Percentiles rank a stretch among this genome's conserved stretches.
These are phyloP conservation scores for Anhinga anhinga DNA, from an alignment of 2,113 vertebrate genomes.

Conservation along the genomic window DNA sequence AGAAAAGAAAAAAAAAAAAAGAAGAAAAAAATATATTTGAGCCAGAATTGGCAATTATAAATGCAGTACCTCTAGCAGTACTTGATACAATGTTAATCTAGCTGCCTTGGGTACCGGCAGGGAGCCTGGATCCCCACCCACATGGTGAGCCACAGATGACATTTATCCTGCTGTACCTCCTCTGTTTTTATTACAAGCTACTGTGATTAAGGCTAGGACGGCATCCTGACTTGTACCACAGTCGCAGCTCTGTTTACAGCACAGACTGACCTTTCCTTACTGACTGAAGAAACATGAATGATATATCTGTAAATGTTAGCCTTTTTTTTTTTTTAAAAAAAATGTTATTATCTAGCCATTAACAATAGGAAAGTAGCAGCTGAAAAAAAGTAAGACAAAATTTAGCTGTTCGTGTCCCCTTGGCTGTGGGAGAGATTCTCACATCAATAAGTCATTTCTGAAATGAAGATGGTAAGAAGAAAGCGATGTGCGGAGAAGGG, in stretches of 20 bases:
- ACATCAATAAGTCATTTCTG: background rate
- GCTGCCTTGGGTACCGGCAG: background rate
- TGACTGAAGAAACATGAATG: background rate
- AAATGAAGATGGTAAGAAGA: background rate
- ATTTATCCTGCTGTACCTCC: background rate
- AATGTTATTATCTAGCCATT: background rate
- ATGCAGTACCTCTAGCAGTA: background rate
- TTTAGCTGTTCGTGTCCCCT: background rate
- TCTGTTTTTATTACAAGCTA: background rate
- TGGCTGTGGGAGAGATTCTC: background rate
- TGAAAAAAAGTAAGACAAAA: background rate
- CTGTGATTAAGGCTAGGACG: background rate
- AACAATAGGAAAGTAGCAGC: background rate
- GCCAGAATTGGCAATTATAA: background rate
- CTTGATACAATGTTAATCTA: background rate
- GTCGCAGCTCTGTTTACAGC: background rate
- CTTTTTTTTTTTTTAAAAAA: background rate
- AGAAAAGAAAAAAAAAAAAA: too few species aligned
- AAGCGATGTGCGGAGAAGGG: background rate
- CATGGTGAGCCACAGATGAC: background rate
- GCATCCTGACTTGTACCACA: background rate
- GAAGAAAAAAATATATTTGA: background rate
- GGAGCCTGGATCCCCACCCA: background rate
- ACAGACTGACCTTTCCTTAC: constrained; percentile 15
- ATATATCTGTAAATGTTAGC: background rate